Base-by-base conservation (phyloP, 2,797 vertebrate genomes). In the Gallinago stenura region DNA sequence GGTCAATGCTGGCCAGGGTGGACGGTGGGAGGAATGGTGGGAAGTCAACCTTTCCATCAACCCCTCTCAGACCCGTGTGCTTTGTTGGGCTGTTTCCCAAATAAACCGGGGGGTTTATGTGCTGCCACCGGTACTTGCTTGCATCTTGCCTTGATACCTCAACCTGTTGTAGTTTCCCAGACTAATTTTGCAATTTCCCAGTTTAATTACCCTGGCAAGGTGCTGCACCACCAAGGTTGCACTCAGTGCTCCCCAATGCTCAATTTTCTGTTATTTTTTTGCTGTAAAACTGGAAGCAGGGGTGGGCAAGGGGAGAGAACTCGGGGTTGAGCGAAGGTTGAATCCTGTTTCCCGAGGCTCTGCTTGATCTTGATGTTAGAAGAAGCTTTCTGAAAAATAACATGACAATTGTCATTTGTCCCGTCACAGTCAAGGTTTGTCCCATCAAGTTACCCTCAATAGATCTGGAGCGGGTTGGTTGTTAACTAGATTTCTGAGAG, bases 301-400 rank as follows among this genome's bases (percentile, higher is more conserved):
- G 53, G 15, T 3, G 39, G 26, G 31, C 0, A 0, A 68, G 41
- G 30, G 20, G 18, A 72, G 70, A 48, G 30, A 24, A 61, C 73
- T 78, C 80, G 48, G 91, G 86, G 83, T 86, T 51, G 73, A 39
- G 6, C 1, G 21, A 93, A 90, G 92, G 95, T 93, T 89, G 83
- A 56, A 45, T 50, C 62, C 33, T 0, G 0, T 96, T 57, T 79
- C 96, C 96, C 3, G 54, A 62, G 95, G 96, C 96, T 84, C 85
- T 95, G 51, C 88, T 95, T 96, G 92, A 95, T 91, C 70, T 58
- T 93, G 88, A 87, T 90, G 65, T 65, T 46, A 61, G 68, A 71
- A 94, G 96, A 73, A 95, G 87, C 72, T 66, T 73, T 37, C 77
- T 65, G 87, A 81, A 17, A 17, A 78, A 88, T 8, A 78, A 43